These are phyloP conservation scores for Cryptoleucopteryx plumbea DNA, from an alignment of 2,113 vertebrate genomes.

Conservation along the genomic window DNA sequence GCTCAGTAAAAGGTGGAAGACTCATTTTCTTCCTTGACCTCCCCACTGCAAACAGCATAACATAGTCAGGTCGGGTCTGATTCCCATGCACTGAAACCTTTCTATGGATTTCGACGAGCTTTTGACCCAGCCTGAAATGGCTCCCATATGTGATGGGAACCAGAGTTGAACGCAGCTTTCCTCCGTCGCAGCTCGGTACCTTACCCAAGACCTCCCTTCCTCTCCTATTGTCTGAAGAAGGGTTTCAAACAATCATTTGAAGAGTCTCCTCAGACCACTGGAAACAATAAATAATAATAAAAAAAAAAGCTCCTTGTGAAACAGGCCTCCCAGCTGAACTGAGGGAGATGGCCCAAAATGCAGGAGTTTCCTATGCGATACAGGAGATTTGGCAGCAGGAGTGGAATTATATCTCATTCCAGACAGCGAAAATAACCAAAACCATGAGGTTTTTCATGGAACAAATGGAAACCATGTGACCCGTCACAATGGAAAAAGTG, in stretches of 20 bases:
- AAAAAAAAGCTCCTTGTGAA: not conserved
- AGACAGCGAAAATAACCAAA: conserved; percentile 61
- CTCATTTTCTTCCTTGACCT: not conserved
- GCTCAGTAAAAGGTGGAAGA: not conserved
- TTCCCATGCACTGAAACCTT: not conserved
- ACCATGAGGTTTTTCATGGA: conserved; percentile 47
- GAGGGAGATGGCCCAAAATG: not conserved
- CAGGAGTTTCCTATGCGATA: not conserved
- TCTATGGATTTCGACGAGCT: not conserved
- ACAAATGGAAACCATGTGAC: conserved; percentile 67
- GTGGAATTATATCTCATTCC: conserved; percentile 49
- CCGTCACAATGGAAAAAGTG: conserved; percentile 53
- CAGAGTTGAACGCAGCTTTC: rapidly evolving
- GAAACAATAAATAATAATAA: not conserved
- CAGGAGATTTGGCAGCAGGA: conserved; percentile 34
- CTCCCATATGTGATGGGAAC: not conserved
- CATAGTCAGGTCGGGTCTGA: rapidly evolving
- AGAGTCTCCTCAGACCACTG: not conserved
- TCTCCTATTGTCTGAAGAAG: not conserved
- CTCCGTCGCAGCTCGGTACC: rapidly evolving
- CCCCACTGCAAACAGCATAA: not conserved
- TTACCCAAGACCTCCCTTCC: not conserved
- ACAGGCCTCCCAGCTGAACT: not conserved
- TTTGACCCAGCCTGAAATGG: not conserved
- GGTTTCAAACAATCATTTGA: not conserved